Conservation (phyloP, 2,888 invertebrate genomes). For the Cryptocheilus praepositus region DNA sequence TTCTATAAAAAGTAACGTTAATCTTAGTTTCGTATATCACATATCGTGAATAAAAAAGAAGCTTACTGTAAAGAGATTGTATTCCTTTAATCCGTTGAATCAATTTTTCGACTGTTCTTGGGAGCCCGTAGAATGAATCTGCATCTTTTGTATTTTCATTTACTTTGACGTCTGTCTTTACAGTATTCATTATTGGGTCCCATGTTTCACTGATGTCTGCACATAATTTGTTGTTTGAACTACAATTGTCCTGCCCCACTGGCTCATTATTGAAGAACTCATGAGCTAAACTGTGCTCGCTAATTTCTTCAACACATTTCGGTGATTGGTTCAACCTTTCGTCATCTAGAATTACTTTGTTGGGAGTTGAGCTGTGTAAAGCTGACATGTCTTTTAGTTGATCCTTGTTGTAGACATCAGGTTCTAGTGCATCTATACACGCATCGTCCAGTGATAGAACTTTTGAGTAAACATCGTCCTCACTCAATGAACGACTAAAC, state of each 20-base stretch:
- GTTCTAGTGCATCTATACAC: no score
- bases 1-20: slow-evolving; percentile 77
- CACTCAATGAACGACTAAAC: background rate
- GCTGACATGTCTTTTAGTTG: background rate
- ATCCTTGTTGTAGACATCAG: background rate
- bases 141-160: background rate
- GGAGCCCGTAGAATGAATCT: slow-evolving; percentile 85
- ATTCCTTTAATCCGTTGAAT: slow-evolving; percentile 88
- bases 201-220: background rate
- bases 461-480: no score
- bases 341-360: background rate
- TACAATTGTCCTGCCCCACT: no score
- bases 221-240: no score
- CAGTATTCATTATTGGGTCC: background rate
- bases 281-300: no score
- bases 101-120: slow-evolving; percentile 81
- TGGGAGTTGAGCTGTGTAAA: slow-evolving; percentile 8
- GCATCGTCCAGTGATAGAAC: no score
- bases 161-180: background rate
- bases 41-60: background rate
- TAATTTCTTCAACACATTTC: background rate
- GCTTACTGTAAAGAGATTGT: slow-evolving; percentile 86
- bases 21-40: background rate
- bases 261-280: no score
- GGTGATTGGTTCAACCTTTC: slow-evolving; percentile 9